Conservation (phyloP, 2,888 invertebrate species). For the Coenonympha arcania region DNA sequence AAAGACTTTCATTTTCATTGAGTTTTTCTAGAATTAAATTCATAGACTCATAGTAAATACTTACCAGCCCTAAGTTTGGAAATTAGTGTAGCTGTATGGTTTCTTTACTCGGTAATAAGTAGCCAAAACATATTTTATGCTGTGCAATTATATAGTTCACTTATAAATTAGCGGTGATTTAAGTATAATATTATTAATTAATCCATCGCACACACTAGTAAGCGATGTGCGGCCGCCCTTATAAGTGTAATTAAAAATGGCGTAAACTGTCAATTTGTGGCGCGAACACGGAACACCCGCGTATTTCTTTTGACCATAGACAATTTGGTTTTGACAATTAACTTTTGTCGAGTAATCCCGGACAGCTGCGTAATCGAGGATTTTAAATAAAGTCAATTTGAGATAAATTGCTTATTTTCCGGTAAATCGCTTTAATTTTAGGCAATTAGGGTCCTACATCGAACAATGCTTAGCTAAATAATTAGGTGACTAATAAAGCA, state of each 20-base stretch:
- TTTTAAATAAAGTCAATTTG: slow-evolving; percentile 8
- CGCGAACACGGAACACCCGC: slow-evolving; percentile 58
- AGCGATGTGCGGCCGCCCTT: slow-evolving; percentile 16
- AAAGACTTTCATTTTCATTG: too few relatives aligned
- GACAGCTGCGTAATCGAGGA: slow-evolving; percentile 20
- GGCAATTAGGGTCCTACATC: not conserved
- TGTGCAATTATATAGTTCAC: too few relatives aligned
- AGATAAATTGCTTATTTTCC: slow-evolving; percentile 5
- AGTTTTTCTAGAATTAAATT: too few relatives aligned
- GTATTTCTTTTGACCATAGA: slow-evolving; percentile 43
- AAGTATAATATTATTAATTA: too few relatives aligned
- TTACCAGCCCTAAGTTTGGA: too few relatives aligned
- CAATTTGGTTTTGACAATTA: slow-evolving; percentile 40
- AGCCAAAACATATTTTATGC: too few relatives aligned
- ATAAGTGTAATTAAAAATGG: slow-evolving; percentile 44
- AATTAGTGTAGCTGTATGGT: too few relatives aligned
- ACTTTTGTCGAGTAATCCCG: slow-evolving; percentile 21
- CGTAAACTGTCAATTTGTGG: slow-evolving; percentile 49
- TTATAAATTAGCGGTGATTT: too few relatives aligned
- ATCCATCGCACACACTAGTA: too few relatives aligned
- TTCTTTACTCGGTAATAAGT: too few relatives aligned
- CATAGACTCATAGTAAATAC: too few relatives aligned
- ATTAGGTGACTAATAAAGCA: too few relatives aligned
- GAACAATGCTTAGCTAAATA: not conserved
- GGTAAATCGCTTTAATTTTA: slow-evolving; percentile 13